Evolutionary conservation across 2,113 vertebrate species (phyloP).

Genomic region (Stictonetta naevosa): DNA sequence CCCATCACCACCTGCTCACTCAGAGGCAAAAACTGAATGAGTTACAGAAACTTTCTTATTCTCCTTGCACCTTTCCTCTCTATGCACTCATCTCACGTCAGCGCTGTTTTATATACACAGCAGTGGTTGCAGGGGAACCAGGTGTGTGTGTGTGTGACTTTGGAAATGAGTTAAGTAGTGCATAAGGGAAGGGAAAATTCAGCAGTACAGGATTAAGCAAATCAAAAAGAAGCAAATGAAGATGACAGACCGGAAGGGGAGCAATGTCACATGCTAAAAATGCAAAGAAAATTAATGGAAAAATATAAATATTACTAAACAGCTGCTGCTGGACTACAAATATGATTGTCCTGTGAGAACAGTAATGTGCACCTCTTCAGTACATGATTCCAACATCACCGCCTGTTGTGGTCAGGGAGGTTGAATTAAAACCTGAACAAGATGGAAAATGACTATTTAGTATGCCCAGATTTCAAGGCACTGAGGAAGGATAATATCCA

Average conservation of each 20-base stretch:
- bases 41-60: not conserved
- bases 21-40: not conserved
- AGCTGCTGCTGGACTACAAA: not conserved
- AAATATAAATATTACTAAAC: not conserved
- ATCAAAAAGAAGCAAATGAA: not conserved
- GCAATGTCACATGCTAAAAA: not conserved
- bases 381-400: not conserved
- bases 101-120: not conserved
- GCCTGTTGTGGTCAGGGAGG: slow-evolving; percentile 38
- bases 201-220: not conserved
- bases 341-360: not conserved
- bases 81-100: accelerated
- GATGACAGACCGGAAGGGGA: not conserved
- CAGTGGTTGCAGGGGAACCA: not conserved
- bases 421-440: slow-evolving; percentile 9
- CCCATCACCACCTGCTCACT: not conserved
- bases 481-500: not conserved
- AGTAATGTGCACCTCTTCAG: not conserved
- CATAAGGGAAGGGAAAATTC: not conserved
- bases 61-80: not conserved
- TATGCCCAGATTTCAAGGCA: not conserved
- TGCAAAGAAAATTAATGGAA: not conserved
- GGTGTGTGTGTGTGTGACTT: not conserved
- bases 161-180: not conserved
- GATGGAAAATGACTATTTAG: not conserved